A percentile compares a stretch with the other conserved stretches of the same genome.
These are phyloP conservation scores for Eurypyga helias DNA, from an alignment of 2,113 vertebrate genomes.

Conservation along the genomic window DNA sequence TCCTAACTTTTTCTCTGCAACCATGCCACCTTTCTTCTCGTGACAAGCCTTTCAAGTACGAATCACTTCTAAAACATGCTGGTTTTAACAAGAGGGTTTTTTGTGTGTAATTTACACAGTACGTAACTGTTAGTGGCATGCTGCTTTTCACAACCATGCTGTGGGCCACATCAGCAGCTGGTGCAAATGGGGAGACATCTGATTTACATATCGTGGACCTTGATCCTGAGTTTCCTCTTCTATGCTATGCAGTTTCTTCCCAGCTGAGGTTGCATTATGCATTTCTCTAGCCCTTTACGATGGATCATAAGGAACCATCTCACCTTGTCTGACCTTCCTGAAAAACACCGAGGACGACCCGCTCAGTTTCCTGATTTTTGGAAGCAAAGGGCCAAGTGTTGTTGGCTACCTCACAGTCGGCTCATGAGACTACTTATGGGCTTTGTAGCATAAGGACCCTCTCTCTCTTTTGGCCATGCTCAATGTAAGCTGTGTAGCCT, in stretches of 20 bases:
- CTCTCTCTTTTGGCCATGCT: not conserved
- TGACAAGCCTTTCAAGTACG: not conserved
- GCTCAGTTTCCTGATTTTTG: not conserved
- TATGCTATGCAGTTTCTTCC: not conserved
- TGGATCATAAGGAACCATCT: not conserved
- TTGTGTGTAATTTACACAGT: not conserved
- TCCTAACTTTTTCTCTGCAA: not conserved
- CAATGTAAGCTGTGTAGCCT: not conserved
- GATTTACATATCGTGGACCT: not conserved
- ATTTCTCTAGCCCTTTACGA: not conserved
- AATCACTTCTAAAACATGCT: not conserved
- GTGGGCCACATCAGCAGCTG: not conserved
- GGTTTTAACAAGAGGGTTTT: not conserved
- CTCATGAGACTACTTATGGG: not conserved
- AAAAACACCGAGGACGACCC: not conserved
- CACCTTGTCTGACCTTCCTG: not conserved
- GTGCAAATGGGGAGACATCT: not conserved
- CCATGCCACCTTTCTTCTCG: not conserved
- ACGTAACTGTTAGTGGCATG: conserved; percentile 12
- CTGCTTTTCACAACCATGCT: not conserved
- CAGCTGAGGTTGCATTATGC: not conserved
- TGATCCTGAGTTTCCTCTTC: not conserved
- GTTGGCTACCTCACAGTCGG: not conserved
- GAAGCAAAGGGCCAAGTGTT: not conserved
- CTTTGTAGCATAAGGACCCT: not conserved